Base-by-base conservation (phyloP, 2,888 invertebrate genomes). In the Xestia c-nigrum region DNA sequence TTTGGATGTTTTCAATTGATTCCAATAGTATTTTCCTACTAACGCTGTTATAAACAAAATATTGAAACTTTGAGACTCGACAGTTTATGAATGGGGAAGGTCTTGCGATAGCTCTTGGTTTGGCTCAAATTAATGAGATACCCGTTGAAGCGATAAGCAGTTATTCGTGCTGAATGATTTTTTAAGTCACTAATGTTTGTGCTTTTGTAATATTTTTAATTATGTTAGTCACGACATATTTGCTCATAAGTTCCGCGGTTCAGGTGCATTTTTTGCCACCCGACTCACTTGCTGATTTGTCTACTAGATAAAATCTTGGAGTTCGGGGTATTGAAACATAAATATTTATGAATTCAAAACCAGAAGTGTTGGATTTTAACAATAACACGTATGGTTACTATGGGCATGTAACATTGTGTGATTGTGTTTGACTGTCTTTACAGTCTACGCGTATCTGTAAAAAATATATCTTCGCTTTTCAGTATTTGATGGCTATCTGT, bases 281-380 rank as follows among this genome's bases (percentile, higher is more conserved):
- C 24, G 21, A 57, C 71, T 69, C 52, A 63, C 71, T 67, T 47
- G 67, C 65, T 74, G 69, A 81, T 77, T 79, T 74, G 69, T 69
- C 66, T 72, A 68, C 21, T 72, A 76, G 87, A 88, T 89, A 83
- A 71, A 67, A 81, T 87, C 75, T 85, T 75, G 14, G 14, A 76
- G 47, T 84, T 70, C 57, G 47, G 31, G 74, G 67, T 80, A 77
- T 75, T 40, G 63, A 50, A 52, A 40, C 70, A 80, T 87, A 81
- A 83, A 82, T 87, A 89, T 85, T 78, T 80, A 89, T 88, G 73
- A 84, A 38, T 77, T 72, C 7, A 52, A 79, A 78, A 89, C 88
- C 89, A 88, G 89, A 88, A 89, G 76, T 84, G 61, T 72, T 74
- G 40, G 5, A 40, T 10, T 65, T 64, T 19, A 57, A 76, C 57